Evolutionary conservation across 2,888 invertebrate species (phyloP).

Genomic region (Trypoxylon attenuatum): DNA sequence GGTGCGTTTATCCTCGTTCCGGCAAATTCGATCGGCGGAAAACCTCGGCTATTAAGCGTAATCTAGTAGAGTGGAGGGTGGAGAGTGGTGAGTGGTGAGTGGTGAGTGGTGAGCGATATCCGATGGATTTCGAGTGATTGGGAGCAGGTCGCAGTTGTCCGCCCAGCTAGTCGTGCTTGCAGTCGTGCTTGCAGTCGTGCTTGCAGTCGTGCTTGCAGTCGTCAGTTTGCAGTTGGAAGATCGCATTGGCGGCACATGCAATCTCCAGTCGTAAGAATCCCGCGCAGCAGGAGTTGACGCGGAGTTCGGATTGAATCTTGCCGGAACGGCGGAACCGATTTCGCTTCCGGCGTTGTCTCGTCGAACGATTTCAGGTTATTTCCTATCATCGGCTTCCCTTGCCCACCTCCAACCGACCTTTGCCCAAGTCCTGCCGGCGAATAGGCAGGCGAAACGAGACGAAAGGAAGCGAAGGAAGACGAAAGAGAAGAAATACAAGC

Average conservation of each 20-base stretch:
- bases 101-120: no score
- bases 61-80: no score
- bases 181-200: no score
- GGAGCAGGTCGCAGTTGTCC: no score
- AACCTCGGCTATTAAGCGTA: no score
- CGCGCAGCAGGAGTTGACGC: conserved; percentile 32
- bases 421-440: conserved; percentile 4
- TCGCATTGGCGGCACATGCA: conserved; percentile 25
- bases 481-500: conserved; percentile 15
- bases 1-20: no score
- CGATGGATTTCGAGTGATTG: no score
- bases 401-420: no score
- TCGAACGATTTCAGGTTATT: conserved; percentile 52
- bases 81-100: no score
- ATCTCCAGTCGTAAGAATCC: conserved; percentile 21
- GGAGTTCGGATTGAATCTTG: conserved; percentile 53
- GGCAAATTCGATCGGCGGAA: no score
- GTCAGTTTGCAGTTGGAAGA: not conserved
- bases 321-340: conserved; percentile 50
- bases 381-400: no score
- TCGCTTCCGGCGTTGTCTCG: conserved; percentile 45
- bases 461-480: not conserved
- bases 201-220: not conserved
- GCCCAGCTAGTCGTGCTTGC: no score
- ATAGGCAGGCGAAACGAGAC: not conserved